Percentiles rank a stretch among this genome's conserved stretches.
Evolutionary conservation across 2,888 invertebrate species (phyloP).

Genomic region (Perdita meconis): DNA sequence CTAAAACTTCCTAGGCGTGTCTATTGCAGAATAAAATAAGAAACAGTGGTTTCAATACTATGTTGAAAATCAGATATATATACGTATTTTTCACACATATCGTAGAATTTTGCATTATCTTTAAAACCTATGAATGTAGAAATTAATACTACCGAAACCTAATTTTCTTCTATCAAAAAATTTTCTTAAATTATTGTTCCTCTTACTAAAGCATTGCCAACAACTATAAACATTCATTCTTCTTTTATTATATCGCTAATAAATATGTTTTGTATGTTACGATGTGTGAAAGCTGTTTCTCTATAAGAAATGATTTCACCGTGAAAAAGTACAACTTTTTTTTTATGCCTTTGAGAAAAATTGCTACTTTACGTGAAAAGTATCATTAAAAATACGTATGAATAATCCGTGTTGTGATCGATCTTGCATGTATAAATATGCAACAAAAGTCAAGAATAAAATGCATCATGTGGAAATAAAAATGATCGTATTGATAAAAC

Average conservation of each 20-base stretch:
- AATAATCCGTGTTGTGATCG: constrained; percentile 18
- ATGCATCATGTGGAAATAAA: constrained; percentile 29
- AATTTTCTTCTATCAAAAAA: constrained; percentile 4
- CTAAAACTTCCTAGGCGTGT: constrained; percentile 34
- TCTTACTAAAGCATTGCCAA: neutral
- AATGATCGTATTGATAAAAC: constrained; percentile 37
- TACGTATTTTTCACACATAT: constrained; percentile 41
- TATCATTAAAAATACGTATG: constrained; percentile 11
- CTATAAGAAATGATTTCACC: too few species aligned
- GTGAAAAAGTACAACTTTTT: constrained; percentile 19
- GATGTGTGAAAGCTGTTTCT: constrained; percentile 12
- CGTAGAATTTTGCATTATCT: constrained; percentile 24
- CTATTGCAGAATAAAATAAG: constrained; percentile 57
- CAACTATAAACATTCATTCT: constrained; percentile 2
- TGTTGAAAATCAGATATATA: constrained; percentile 67
- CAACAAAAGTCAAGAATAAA: constrained; percentile 25
- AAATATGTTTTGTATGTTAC: constrained; percentile 9
- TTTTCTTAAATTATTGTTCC: constrained; percentile 2
- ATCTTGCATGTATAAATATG: constrained; percentile 26
- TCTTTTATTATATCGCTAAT: constrained; percentile 23
- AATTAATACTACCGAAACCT: constrained; percentile 8
- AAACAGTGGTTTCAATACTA: constrained; percentile 54
- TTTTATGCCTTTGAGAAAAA: constrained; percentile 3
- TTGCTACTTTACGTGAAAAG: neutral
- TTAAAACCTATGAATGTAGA: constrained; percentile 10